phyloP scores from a whole-genome alignment of 1,140 invertebrate genomes.

The Drosophila orosa region DNA sequence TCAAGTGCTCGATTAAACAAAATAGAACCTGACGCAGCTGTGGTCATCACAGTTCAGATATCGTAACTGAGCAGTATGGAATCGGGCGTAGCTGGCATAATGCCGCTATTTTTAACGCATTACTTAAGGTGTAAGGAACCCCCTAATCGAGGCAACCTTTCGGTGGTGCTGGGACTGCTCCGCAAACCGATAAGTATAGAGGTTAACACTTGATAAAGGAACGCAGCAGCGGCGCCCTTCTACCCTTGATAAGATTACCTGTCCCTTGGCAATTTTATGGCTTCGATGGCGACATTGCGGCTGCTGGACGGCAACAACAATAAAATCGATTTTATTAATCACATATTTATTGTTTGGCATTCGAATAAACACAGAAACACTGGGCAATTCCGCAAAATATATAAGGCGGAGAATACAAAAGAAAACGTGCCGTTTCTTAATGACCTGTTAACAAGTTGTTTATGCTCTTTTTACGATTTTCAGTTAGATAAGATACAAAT shows the following conservation, averaged over 20 bases:
- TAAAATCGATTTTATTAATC: slow-evolving; percentile 28
- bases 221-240: slow-evolving; percentile 28
- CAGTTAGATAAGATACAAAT: slow-evolving; percentile 28
- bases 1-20: slow-evolving; percentile 39
- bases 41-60: slow-evolving; percentile 45
- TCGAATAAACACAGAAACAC: slow-evolving; percentile 9
- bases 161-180: slow-evolving; percentile 6
- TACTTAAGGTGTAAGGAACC: slow-evolving; percentile 54
- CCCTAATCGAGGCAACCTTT: slow-evolving; percentile 43
- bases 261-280: slow-evolving; percentile 16
- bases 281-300: slow-evolving; percentile 35
- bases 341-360: slow-evolving; percentile 30
- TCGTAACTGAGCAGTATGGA: slow-evolving; percentile 12
- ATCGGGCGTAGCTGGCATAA: slow-evolving; percentile 39
- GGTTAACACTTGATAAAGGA: slow-evolving; percentile 48
- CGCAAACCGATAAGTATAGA: slow-evolving; percentile 38
- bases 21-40: slow-evolving; percentile 50
- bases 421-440: slow-evolving; percentile 43
- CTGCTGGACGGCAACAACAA: slow-evolving; percentile 20
- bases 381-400: not conserved
- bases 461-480: slow-evolving; percentile 26
- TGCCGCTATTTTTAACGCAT: slow-evolving; percentile 49
- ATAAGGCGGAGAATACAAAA: not conserved
- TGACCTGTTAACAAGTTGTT: slow-evolving; percentile 37
- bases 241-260: slow-evolving; percentile 34